Percentiles rank a stretch among this genome's conserved stretches.
phyloP scores from a whole-genome alignment of 1,140 invertebrate genomes.

The Augochlora pura region DNA sequence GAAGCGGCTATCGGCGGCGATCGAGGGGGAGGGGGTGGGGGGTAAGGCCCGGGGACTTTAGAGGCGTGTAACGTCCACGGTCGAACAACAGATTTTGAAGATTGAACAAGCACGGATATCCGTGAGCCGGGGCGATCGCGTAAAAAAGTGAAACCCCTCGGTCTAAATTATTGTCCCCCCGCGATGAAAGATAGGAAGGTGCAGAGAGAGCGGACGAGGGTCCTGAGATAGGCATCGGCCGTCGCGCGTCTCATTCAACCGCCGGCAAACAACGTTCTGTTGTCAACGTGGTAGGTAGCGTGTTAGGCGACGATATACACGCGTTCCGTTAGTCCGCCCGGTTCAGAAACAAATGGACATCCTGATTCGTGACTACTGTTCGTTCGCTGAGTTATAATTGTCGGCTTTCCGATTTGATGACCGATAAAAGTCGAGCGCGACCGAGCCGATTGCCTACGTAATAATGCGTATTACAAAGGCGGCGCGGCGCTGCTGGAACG shows the following conservation, averaged over 20 bases:
- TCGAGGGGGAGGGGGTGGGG: too few relatives aligned
- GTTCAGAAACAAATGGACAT: slow-evolving; percentile 63
- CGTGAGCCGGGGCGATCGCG: background rate
- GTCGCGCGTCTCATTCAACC: slow-evolving; percentile 58
- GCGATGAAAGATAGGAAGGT: slow-evolving; percentile 61
- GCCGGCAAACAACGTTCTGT: slow-evolving; percentile 56
- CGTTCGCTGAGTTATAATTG: slow-evolving; percentile 60
- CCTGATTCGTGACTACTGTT: slow-evolving; percentile 56
- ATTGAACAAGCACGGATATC: background rate
- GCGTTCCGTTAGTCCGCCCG: slow-evolving; percentile 62
- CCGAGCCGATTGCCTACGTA: too few relatives aligned
- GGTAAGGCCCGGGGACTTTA: background rate
- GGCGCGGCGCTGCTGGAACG: too few relatives aligned
- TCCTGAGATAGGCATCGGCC: slow-evolving; percentile 64
- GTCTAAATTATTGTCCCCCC: slow-evolving; percentile 60
- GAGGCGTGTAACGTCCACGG: background rate
- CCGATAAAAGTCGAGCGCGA: too few relatives aligned
- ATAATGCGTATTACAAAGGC: too few relatives aligned
- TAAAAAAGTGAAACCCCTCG: slow-evolving; percentile 49
- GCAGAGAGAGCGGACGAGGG: slow-evolving; percentile 51
- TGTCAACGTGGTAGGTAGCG: slow-evolving; percentile 63
- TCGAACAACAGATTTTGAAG: background rate
- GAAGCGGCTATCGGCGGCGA: background rate
- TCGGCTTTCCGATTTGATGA: background rate
- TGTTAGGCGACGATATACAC: slow-evolving; percentile 63